These are phyloP conservation scores for Turdus rufiventris DNA, from an alignment of 2,113 vertebrate genomes.

Conservation along the genomic window DNA sequence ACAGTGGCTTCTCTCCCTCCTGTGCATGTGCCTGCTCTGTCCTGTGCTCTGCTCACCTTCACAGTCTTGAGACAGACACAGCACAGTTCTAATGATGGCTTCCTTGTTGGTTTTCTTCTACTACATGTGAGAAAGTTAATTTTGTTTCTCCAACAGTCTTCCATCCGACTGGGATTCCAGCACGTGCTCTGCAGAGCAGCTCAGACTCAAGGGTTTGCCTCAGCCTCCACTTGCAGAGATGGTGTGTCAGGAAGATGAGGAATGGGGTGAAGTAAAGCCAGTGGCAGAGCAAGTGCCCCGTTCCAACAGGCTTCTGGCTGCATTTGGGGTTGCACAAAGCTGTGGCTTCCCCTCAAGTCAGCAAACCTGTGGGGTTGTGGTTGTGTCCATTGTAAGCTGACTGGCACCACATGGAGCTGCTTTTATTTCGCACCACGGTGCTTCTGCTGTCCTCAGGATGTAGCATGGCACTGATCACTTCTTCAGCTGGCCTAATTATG, in stretches of 20 bases:
- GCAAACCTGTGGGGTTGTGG: neutral
- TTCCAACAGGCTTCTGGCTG: neutral
- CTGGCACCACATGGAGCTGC: fast-evolving
- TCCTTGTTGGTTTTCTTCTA: neutral
- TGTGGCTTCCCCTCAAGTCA: neutral
- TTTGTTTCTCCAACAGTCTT: fast-evolving
- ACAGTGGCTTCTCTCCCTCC: neutral
- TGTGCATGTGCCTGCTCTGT: fast-evolving
- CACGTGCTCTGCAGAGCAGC: neutral
- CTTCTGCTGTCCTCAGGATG: neutral
- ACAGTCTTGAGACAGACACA: neutral
- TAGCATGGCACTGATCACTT: neutral
- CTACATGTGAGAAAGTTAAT: fast-evolving
- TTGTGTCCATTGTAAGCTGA: neutral
- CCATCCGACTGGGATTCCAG: neutral
- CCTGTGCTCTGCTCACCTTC: neutral
- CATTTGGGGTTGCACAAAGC: fast-evolving
- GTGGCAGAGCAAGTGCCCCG: too few relatives aligned
- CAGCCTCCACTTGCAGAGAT: neutral
- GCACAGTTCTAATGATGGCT: too few relatives aligned
- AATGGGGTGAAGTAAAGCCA: fast-evolving
- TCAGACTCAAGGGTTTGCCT: neutral
- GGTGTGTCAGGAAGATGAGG: neutral
- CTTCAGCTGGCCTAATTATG: neutral
- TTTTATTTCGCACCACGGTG: neutral